Evolutionary conservation across 2,888 invertebrate genomes (phyloP).

Genomic region (Cotesia congregata): DNA sequence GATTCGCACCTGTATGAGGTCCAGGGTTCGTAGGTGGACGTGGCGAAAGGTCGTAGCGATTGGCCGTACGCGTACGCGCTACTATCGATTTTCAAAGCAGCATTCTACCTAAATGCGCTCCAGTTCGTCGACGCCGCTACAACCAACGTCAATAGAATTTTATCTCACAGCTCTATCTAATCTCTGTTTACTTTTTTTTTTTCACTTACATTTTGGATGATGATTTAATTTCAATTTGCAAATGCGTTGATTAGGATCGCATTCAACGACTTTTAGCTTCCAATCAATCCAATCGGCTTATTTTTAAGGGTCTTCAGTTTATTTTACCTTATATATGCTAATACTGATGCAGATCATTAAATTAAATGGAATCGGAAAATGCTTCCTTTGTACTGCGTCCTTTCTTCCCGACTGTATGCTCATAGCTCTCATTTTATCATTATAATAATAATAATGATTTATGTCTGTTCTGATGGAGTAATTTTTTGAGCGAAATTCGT

Average conservation of each 20-base stretch:
- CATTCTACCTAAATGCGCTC: slow-evolving; percentile 24
- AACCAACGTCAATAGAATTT: slow-evolving; percentile 8
- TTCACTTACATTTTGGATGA: neutral
- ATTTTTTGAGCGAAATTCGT: neutral
- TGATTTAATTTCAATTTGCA: neutral
- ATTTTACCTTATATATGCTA: neutral
- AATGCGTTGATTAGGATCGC: neutral
- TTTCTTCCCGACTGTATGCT: too few species aligned
- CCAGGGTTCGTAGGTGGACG: slow-evolving; percentile 44
- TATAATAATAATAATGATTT: neutral
- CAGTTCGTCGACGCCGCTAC: slow-evolving; percentile 20
- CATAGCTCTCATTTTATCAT: neutral
- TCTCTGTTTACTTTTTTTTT: neutral
- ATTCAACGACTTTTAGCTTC: too few species aligned
- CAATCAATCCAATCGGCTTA: too few species aligned
- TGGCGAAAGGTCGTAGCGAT: slow-evolving; percentile 51
- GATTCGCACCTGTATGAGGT: slow-evolving; percentile 35
- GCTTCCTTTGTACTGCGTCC: neutral
- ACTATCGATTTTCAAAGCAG: slow-evolving; percentile 39
- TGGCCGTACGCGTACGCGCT: slow-evolving; percentile 45
- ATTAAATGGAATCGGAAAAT: neutral
- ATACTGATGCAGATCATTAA: neutral
- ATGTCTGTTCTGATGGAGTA: neutral
- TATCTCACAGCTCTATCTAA: neutral
- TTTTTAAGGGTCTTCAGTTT: too few species aligned